phyloP scores from a whole-genome alignment of 2,797 vertebrate genomes.

The Danio aesculapii region DNA sequence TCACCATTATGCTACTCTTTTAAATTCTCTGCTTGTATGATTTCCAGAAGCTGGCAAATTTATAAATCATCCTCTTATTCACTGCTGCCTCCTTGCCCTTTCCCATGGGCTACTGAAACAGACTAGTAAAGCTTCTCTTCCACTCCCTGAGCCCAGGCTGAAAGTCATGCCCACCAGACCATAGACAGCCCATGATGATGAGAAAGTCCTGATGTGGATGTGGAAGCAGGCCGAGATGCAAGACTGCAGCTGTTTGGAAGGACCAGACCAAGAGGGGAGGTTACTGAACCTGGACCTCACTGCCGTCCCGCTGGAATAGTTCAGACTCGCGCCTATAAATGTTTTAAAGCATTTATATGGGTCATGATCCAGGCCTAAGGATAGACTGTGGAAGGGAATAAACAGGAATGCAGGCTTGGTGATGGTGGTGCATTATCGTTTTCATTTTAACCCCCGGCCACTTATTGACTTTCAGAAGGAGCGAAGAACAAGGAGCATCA shows the following conservation, averaged over 20 bases:
- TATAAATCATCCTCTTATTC: slow-evolving; percentile 59
- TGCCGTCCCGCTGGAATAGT: slow-evolving; percentile 31
- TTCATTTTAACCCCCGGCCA: slow-evolving; percentile 44
- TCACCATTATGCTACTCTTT: slow-evolving; percentile 38
- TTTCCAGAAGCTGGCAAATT: slow-evolving; percentile 47
- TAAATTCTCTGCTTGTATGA: slow-evolving; percentile 41
- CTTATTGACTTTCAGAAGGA: slow-evolving; percentile 39
- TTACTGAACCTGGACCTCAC: slow-evolving; percentile 30
- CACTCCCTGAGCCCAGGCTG: slow-evolving; percentile 36
- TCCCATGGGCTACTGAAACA: slow-evolving; percentile 32
- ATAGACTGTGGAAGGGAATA: slow-evolving; percentile 31
- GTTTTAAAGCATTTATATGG: slow-evolving; percentile 56
- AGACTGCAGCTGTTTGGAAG: slow-evolving; percentile 28
- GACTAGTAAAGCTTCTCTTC: slow-evolving; percentile 32
- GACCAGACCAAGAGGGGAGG: neutral
- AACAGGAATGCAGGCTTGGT: slow-evolving; percentile 12
- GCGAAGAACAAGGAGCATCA: slow-evolving; percentile 5
- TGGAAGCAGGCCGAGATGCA: slow-evolving; percentile 31
- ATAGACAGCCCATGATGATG: slow-evolving; percentile 46
- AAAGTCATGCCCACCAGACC: slow-evolving; percentile 46
- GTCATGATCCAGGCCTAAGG: slow-evolving; percentile 50
- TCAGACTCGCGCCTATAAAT: slow-evolving; percentile 48
- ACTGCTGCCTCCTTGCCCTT: slow-evolving; percentile 52
- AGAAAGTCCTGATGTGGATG: slow-evolving; percentile 30
- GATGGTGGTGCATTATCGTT: slow-evolving; percentile 26